Base-by-base conservation (phyloP, 64 coral and sea anemone genomes). In the Pocillopora damicornis region DNA sequence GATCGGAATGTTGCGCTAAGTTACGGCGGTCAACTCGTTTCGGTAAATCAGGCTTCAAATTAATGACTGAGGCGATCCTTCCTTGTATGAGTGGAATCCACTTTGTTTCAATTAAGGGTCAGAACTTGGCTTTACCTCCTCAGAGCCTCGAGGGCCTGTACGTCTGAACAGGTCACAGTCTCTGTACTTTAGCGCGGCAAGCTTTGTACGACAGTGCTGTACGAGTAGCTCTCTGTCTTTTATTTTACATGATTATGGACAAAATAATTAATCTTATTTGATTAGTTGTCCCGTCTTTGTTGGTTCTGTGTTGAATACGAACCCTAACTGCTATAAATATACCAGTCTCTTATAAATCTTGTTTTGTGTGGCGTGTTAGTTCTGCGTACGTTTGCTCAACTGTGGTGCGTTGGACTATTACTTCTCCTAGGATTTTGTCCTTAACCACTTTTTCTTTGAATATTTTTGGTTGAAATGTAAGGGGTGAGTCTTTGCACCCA, bases 241-340 rank as follows among this genome's bases (percentile, higher is more conserved):
- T 73, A 72, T 72, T 85, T 85, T 85, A 72, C 37, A 38, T 85
- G 72, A 72, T 71, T 85, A 73, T 18, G 81, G 81, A 85, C 81
- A 68, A 83, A 83, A 66, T 37, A 72, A 69, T 51, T n/a, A 77
- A 42, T 18, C 81, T 71, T 85, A 42, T 85, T 72, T 85, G 38
- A 85, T 85, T 73, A 72, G 18, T 85, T 85, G 64, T 85, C 81
- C 81, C 81, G 25, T 85, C 63, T 83, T 83, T 57, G 81, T 51
- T 85, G 64, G 81, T 85, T 85, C 81, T 85, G 65, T 85, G 81
- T 85, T 85, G 63, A 72, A 56, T 37, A 85, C 81, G 81, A 85
- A 85, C 37, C 64, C 64, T 57, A 85, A 85, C 81, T 85, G 36
- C 81, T 85, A 85, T 85, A 85, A 85, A 85, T 85, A 68, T 85